Percentiles rank a stretch among this genome's conserved stretches.
phyloP scores from a whole-genome alignment of 2,113 vertebrate genomes.

The Sigmodon hispidus region DNA sequence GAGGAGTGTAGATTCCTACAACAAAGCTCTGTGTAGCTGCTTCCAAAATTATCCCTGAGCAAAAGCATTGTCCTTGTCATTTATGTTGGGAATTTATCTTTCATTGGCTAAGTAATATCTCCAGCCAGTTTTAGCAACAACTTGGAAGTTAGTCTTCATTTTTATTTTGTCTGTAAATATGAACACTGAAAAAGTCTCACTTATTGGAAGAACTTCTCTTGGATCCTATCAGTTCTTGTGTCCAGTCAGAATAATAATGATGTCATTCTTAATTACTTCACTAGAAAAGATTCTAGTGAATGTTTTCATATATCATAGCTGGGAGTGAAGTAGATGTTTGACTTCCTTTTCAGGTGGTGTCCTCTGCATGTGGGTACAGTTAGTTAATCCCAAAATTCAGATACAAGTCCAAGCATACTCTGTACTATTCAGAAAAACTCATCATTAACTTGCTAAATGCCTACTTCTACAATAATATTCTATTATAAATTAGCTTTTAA shows the following conservation, averaged over 20 bases:
- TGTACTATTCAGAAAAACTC: background rate
- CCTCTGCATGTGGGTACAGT: conserved; percentile 4
- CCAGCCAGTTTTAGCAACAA: background rate
- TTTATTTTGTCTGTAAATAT: background rate
- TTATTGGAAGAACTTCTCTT: conserved; percentile 20
- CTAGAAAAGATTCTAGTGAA: too few species aligned
- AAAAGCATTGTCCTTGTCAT: background rate
- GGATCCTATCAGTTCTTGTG: background rate
- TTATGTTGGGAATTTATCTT: background rate
- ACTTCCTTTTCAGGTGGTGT: conserved; percentile 33
- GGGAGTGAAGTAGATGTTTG: conserved; percentile 24
- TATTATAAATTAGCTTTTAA: background rate
- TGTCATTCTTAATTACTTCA: conserved; percentile 47
- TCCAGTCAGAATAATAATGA: background rate
- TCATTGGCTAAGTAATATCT: background rate
- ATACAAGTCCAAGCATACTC: background rate
- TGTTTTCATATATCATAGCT: too few species aligned
- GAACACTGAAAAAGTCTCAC: background rate
- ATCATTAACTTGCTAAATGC: conserved; percentile 33
- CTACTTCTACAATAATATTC: background rate
- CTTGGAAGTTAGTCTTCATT: background rate
- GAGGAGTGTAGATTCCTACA: background rate
- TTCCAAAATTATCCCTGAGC: background rate
- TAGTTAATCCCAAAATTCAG: conserved; percentile 10
- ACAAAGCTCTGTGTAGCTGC: background rate